These are phyloP conservation scores for Caenorhabditis wallacei DNA, from an alignment of 2,888 invertebrate genomes.

Conservation along the genomic window DNA sequence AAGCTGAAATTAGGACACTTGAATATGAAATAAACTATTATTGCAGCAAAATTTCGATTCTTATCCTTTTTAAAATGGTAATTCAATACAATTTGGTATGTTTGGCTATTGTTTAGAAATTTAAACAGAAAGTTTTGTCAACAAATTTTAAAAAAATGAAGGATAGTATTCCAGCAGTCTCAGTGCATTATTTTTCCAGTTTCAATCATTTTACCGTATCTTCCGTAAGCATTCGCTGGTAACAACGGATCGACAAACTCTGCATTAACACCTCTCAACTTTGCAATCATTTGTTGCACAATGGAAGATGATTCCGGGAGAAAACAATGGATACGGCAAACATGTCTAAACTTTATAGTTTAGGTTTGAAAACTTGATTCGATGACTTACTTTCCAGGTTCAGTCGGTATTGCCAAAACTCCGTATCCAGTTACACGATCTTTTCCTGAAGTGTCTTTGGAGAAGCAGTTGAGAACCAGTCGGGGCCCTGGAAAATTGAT, in stretches of 20 bases:
- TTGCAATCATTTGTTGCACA: conserved; percentile 37
- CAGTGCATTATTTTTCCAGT: too few relatives aligned
- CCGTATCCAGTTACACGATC: conserved; percentile 53
- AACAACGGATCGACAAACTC: conserved; percentile 57
- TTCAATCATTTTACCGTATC: conserved; percentile 35
- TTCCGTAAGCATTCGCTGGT: conserved; percentile 45
- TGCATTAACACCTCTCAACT: conserved; percentile 35
- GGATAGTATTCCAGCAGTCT: too few relatives aligned
- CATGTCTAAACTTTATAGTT: conserved; percentile 30
- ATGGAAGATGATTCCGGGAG: conserved; percentile 53
- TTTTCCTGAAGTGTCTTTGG: conserved; percentile 38
- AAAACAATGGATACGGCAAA: conserved; percentile 44
- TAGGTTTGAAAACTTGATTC: neutral
- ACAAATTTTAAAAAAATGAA: too few relatives aligned
- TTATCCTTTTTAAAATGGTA: too few relatives aligned
- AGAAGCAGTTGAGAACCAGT: conserved; percentile 43
- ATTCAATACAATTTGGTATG: too few relatives aligned
- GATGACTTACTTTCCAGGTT: conserved; percentile 52
- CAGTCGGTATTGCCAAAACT: conserved; percentile 32
- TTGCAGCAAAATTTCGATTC: too few relatives aligned
- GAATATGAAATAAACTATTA: too few relatives aligned
- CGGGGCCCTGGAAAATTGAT: conserved; percentile 64
- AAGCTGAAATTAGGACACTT: conserved; percentile 29
- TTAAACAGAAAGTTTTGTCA: too few relatives aligned
- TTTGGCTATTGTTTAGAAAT: too few relatives aligned